phyloP scores from a whole-genome alignment of 2,113 vertebrate genomes.

The Eidolon helvum region DNA sequence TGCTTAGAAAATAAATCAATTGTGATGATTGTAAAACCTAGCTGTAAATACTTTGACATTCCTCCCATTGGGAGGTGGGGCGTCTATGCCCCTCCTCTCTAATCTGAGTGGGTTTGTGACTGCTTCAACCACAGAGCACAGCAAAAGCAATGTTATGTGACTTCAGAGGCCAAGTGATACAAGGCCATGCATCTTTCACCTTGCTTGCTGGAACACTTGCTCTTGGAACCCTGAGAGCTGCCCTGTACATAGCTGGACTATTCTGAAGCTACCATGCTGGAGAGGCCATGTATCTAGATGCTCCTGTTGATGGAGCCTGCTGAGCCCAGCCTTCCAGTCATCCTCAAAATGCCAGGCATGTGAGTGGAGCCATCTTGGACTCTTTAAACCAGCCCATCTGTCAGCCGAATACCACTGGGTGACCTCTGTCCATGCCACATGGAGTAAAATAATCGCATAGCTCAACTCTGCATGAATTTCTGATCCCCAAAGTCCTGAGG shows the following conservation, averaged over 20 bases:
- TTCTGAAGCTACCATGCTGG: not conserved
- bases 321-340: not conserved
- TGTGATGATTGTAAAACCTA: not conserved
- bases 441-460: not conserved
- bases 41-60: not conserved
- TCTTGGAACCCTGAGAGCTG: not conserved
- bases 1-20: not conserved
- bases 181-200: not conserved
- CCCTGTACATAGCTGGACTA: not conserved
- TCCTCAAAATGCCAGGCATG: not conserved
- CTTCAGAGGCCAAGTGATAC: not conserved
- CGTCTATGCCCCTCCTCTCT: not conserved
- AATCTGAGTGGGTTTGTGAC: not conserved
- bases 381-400: not conserved
- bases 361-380: not conserved
- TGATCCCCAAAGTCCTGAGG: not conserved
- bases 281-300: not conserved
- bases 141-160: not conserved
- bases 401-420: not conserved
- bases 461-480: not conserved
- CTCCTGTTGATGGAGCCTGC: not conserved
- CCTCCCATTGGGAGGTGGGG: not conserved
- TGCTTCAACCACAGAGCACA: not conserved
- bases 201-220: rapidly evolving
- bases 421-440: not conserved